Evolutionary conservation across 2,797 vertebrate genomes (phyloP), one percentile per base, ranked within the genome.

Genomic region (Toxotes lorentzi): DNA sequence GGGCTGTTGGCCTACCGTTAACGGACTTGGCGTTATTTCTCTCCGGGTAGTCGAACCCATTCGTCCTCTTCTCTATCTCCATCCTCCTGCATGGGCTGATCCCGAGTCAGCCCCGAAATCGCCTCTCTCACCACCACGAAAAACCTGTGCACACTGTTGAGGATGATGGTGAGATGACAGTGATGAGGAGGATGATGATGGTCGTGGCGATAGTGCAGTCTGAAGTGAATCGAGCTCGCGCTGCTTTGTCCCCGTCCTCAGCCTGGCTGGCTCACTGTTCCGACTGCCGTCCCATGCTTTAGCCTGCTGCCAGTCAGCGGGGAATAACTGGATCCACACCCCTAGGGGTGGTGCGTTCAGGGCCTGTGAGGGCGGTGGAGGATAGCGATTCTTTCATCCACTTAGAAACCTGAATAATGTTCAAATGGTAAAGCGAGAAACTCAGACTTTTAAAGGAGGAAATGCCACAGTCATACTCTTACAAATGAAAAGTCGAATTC

Each of bases 11-110:
- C 91, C 58, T 84, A 96, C 95, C 94, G 89, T 73, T 91, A 7
- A 90, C 91, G 53, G 94, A 84, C 89, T 94, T 94, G 76, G 84
- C 76, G 87, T 86, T 86, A 90, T 77, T 93, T 81, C 89, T 90
- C 84, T 95, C 94, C 76, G 93, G 78, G 90, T 91, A 95, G 69
- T 95, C 92, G 88, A 94, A 95, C 87, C 94, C 93, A 74, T 86
- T 94, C 67, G 89, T 83, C 89, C 94, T 88, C 79, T 94, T 94
- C 83, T 95, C 94, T 79, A 95, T 76, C 91, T 96, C 95, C 95
- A 96, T 96, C 89, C 91, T 95, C 88, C 85, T 54, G 77, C 87
- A 80, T 78, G 86, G 79, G 82, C 88, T 83, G 91, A 71, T 67
- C 63, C 78, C 59, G 59, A 83, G 67, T 78, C 78, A 84, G 82